Percentiles rank a stretch among this genome's conserved stretches.
Conservation (phyloP, 2,113 vertebrate species). For the Sphaerodactylus townsendi region DNA sequence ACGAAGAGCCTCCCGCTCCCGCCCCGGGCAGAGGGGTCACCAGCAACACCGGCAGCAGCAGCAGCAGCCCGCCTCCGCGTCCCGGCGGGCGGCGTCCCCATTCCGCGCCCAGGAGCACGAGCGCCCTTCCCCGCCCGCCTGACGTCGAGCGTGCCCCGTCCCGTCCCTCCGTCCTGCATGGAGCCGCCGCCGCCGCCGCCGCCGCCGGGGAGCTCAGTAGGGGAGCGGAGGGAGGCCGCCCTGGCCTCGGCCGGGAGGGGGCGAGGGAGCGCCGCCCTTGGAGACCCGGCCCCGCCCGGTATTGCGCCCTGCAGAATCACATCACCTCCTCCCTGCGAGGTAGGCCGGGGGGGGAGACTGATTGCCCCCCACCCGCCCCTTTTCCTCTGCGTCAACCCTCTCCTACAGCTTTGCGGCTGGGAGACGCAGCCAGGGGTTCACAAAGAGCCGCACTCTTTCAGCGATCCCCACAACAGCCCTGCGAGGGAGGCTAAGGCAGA, state of each 20-base stretch:
- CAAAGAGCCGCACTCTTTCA: too few relatives aligned
- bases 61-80: too few relatives aligned
- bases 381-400: too few relatives aligned
- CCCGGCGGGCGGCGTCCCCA: neutral
- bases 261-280: neutral
- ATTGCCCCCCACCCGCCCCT: too few relatives aligned
- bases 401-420: too few relatives aligned
- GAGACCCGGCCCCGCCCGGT: too few relatives aligned
- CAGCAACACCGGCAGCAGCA: too few relatives aligned
- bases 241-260: neutral
- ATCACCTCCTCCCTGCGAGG: neutral
- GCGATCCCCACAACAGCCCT: neutral
- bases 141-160: neutral
- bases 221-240: slow-evolving; percentile 9
- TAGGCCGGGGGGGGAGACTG: neutral
- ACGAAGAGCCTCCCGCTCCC: too few relatives aligned
- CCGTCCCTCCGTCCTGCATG: slow-evolving; percentile 37
- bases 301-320: too few relatives aligned
- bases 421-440: too few relatives aligned
- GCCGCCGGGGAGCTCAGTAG: slow-evolving; percentile 51
- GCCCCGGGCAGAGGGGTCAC: too few relatives aligned
- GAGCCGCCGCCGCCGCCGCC: neutral
- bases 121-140: neutral
- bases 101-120: neutral
- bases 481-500: neutral